phyloP scores from a whole-genome alignment of 23 tunicate genomes.

The Aplidium turbinatum region DNA sequence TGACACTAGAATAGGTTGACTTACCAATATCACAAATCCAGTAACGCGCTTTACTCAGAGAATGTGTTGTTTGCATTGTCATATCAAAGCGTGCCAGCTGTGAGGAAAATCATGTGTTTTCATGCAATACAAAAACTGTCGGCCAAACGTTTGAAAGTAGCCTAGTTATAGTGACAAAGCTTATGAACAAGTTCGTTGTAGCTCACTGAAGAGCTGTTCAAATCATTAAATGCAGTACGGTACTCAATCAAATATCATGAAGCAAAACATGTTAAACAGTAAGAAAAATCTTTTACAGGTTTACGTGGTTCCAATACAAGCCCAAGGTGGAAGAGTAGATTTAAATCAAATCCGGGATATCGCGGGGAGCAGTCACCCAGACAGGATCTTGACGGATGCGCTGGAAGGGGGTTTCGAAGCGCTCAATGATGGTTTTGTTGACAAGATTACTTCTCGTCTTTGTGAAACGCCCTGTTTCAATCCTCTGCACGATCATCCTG shows the following conservation, averaged over 20 bases:
- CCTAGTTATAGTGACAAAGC: too few relatives aligned
- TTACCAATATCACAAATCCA: too few relatives aligned
- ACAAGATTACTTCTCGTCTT: slow-evolving; percentile 9
- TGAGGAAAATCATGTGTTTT: neutral
- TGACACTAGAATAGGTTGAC: too few relatives aligned
- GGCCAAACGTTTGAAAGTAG: too few relatives aligned
- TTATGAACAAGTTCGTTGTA: too few relatives aligned
- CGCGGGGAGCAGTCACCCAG: slow-evolving; percentile 20
- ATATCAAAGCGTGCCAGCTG: neutral
- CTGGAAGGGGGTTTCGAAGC: slow-evolving; percentile 43
- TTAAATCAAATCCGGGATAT: slow-evolving; percentile 37
- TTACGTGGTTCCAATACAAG: slow-evolving; percentile 36
- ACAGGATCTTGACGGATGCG: slow-evolving; percentile 35
- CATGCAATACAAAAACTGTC: neutral
- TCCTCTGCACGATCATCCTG: slow-evolving; percentile 10
- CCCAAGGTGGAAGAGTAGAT: slow-evolving; percentile 13
- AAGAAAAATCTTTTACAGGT: slow-evolving; percentile 36
- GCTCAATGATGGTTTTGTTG: slow-evolving; percentile 31
- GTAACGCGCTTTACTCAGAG: too few relatives aligned
- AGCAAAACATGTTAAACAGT: too few relatives aligned
- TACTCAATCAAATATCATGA: too few relatives aligned
- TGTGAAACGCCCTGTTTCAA: slow-evolving; percentile 34
- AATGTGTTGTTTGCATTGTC: too few relatives aligned
- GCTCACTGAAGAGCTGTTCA: too few relatives aligned
- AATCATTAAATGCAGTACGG: too few relatives aligned